These are phyloP conservation scores for Disparrhopalites patrizii DNA, from an alignment of 2,888 invertebrate species.

Conservation along the genomic window DNA sequence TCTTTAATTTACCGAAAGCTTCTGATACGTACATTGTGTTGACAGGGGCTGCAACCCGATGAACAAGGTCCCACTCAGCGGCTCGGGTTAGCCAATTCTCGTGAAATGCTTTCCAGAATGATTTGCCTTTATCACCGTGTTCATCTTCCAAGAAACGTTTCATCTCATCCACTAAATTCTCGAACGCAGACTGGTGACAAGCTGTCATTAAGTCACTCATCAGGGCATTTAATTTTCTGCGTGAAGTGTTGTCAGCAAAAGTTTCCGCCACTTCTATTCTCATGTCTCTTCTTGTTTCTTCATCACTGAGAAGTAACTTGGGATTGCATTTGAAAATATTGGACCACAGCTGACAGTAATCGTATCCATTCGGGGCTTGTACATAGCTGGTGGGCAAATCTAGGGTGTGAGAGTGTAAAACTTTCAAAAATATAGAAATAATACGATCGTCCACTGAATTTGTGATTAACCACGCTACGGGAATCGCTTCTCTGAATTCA, in stretches of 20 bases:
- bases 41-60: constrained; percentile 26
- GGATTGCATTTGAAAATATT: constrained; percentile 34
- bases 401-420: constrained; percentile 33
- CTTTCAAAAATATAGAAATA: constrained; percentile 32
- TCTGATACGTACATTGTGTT: constrained; percentile 40
- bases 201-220: constrained; percentile 19
- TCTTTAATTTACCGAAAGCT: constrained; percentile 39
- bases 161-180: constrained; percentile 11
- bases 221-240: constrained; percentile 4
- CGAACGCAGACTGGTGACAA: constrained; percentile 9
- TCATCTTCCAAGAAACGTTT: constrained; percentile 8
- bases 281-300: constrained; percentile 35
- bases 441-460: constrained; percentile 29
- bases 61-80: constrained; percentile 36
- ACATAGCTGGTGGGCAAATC: constrained; percentile 32
- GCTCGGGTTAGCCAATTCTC: constrained; percentile 35
- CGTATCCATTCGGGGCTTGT: constrained; percentile 35
- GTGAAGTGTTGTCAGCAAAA: constrained; percentile 14
- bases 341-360: constrained; percentile 31
- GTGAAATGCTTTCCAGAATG: constrained; percentile 32
- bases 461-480: constrained; percentile 43
- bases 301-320: constrained; percentile 35
- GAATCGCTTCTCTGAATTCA: constrained; percentile 42
- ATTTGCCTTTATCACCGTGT: constrained; percentile 7
- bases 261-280: constrained; percentile 32